Percentiles rank a stretch among this genome's conserved stretches.
Evolutionary conservation across 2,888 invertebrate genomes (phyloP).

Genomic region (Suillia variegata): DNA sequence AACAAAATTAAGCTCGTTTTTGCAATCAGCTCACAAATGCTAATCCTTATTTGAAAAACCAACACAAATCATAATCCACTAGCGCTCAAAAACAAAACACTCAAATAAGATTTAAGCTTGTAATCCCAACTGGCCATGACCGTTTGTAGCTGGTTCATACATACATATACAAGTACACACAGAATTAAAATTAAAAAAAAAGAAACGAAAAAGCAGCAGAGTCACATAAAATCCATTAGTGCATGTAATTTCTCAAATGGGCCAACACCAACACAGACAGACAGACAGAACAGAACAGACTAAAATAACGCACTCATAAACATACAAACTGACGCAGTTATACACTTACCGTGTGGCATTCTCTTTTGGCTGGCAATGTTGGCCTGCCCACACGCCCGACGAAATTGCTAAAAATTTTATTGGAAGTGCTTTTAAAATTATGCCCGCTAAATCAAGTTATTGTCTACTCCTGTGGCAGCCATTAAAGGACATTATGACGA

Average conservation of each 20-base stretch:
- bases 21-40: no score
- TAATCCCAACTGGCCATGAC: slow-evolving; percentile 1
- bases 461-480: slow-evolving; percentile 15
- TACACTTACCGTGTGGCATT: background rate
- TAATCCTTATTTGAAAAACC: no score
- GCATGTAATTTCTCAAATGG: slow-evolving; percentile 13
- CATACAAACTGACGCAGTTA: background rate
- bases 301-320: background rate
- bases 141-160: background rate
- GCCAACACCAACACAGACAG: background rate
- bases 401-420: background rate
- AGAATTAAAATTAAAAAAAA: background rate
- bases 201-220: background rate
- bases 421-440: slow-evolving; percentile 1
- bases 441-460: slow-evolving; percentile 19
- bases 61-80: no score
- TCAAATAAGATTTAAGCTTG: background rate
- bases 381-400: background rate
- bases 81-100: background rate
- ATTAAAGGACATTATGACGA: slow-evolving; percentile 13
- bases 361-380: no score
- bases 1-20: no score
- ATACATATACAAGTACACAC: no score
- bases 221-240: slow-evolving; percentile 12
- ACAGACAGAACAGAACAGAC: background rate